Percentiles rank a stretch among this genome's conserved stretches.
phyloP scores from a whole-genome alignment of 2,797 vertebrate genomes.

The Hapalemur alaotrensis region DNA sequence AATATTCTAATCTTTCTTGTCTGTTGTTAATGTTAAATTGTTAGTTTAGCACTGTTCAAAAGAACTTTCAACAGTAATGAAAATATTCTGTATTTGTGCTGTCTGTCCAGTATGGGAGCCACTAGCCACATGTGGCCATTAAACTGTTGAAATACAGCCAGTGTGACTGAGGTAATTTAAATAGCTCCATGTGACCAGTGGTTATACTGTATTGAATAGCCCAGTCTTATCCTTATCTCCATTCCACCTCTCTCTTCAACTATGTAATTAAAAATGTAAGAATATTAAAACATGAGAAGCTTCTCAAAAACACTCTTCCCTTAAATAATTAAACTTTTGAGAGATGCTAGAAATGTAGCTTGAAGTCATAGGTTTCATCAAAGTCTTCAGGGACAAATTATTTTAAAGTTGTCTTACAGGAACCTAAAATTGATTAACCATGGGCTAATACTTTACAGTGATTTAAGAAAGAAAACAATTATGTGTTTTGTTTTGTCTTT shows the following conservation, averaged over 20 bases:
- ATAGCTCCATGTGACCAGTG: not conserved
- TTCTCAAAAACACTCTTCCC: conserved; percentile 4
- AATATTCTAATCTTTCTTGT: not conserved
- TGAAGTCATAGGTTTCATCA: not conserved
- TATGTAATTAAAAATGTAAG: conserved; percentile 25
- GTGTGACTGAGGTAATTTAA: not conserved
- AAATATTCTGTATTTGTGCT: not conserved
- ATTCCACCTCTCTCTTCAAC: not conserved
- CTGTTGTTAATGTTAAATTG: not conserved
- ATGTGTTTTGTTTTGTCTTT: not conserved
- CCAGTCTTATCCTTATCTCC: not conserved
- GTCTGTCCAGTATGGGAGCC: not conserved
- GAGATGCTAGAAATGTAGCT: not conserved
- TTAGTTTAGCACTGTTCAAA: not conserved
- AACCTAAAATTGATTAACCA: conserved; percentile 15
- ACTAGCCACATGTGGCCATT: not conserved
- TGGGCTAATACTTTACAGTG: not conserved
- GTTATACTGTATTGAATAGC: not conserved
- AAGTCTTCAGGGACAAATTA: not conserved
- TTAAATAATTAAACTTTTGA: not conserved
- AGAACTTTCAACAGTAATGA: not conserved
- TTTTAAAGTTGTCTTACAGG: not conserved
- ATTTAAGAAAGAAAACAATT: conserved; percentile 25
- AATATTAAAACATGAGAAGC: not conserved
- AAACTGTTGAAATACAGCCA: not conserved